phyloP scores from a whole-genome alignment of 2,888 invertebrate species.

The Megastigmus dorsalis region DNA sequence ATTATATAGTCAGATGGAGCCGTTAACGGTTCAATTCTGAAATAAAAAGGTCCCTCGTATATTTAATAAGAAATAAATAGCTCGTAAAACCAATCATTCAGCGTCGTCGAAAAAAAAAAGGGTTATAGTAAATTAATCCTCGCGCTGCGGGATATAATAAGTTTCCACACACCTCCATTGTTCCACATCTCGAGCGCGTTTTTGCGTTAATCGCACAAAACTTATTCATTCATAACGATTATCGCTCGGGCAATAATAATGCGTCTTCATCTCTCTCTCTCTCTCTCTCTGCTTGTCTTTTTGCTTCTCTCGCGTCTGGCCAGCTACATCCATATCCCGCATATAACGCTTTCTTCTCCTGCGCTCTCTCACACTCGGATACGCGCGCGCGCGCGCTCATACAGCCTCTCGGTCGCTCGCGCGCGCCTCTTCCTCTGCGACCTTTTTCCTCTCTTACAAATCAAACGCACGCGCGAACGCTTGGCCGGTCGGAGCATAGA shows the following conservation, averaged over 20 bases:
- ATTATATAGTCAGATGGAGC: too few relatives aligned
- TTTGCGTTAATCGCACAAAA: slow-evolving; percentile 23
- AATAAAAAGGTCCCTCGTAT: too few relatives aligned
- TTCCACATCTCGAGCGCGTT: neutral
- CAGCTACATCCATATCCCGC: too few relatives aligned
- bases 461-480: slow-evolving; percentile 23
- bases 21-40: too few relatives aligned
- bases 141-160: neutral
- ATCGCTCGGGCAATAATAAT: slow-evolving; percentile 37
- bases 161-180: slow-evolving; percentile 14
- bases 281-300: too few relatives aligned
- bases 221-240: slow-evolving; percentile 22
- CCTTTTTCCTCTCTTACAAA: slow-evolving; percentile 42
- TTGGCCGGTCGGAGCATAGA: neutral
- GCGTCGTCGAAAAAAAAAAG: slow-evolving; percentile 5
- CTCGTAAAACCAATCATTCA: slow-evolving; percentile 5
- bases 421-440: neutral
- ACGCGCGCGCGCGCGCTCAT: too few relatives aligned
- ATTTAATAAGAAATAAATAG: neutral
- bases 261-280: slow-evolving; percentile 33
- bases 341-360: slow-evolving; percentile 4
- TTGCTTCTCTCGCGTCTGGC: neutral
- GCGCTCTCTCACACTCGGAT: neutral
- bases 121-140: slow-evolving; percentile 8
- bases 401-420: too few relatives aligned